Base-by-base conservation (phyloP, 2,113 vertebrate genomes). In the Hyaena hyaena region DNA sequence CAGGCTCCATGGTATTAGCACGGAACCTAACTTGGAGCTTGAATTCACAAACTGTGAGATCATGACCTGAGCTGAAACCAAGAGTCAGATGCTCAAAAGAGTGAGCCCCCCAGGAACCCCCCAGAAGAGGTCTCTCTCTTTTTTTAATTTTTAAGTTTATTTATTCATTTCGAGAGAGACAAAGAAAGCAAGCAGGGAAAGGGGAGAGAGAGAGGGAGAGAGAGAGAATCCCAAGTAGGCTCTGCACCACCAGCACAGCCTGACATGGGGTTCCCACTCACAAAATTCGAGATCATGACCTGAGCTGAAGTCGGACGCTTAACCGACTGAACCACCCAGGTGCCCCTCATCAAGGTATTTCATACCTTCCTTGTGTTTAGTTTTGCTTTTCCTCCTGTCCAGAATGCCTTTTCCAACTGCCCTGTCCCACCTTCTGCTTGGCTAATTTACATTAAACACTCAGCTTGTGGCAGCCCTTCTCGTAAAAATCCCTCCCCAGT, bases 361-460 rank as follows among this genome's bases (percentile, higher is more conserved):
- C 53, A 63, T 71, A 48, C 33, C 24, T 48, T 71, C 39, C 31
- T 48, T 79, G 39, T 8, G 19, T 87, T 79, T 80, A 48, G 35
- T 94, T 88, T 88, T 50, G 45, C 71, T 65, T 23, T 76, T 77
- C 45, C 74, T 80, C 69, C 43, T 39, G 33, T 63, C 53, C 71
- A 48, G 53, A 73, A 63, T 61, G 43, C n/a, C 66, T 79, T 66
- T 86, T 68, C 39, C 31, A 19, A 19, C 23, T 35, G n/a, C 68
- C n/a, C 55, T 58, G 23, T n/a, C 10, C 23, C 45, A 43, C 21
- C 7, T 39, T 45, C 21, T 68, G 55, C 79, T 76, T 76, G 26
- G 21, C 73, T 76, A 77, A 90, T 55, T 66, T 17, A 90, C 28
- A 53, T 16, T 50, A 73, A 74, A 82, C 71, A 50, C 71, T 76